These are phyloP conservation scores for Eonycteris spelaea DNA, from an alignment of 2,113 vertebrate species.

Conservation along the genomic window DNA sequence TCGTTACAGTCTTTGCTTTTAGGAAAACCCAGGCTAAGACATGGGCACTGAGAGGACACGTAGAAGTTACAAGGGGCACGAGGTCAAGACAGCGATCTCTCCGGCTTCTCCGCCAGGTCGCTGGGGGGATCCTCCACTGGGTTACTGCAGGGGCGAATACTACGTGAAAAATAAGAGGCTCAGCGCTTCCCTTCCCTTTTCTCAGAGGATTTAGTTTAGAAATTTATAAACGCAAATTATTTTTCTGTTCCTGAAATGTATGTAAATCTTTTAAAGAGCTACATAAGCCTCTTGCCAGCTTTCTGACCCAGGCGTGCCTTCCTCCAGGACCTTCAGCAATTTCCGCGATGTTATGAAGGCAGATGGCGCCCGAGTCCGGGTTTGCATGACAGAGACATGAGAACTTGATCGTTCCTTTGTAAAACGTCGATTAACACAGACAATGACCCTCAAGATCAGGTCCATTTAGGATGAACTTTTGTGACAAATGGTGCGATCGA, in stretches of 20 bases:
- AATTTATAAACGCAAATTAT: background rate
- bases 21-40: background rate
- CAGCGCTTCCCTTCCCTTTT: background rate
- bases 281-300: background rate
- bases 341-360: background rate
- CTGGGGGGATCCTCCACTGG: background rate
- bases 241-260: background rate
- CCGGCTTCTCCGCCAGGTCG: background rate
- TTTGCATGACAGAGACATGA: background rate
- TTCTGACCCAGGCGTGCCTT: background rate
- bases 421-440: background rate
- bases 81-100: background rate
- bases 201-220: background rate
- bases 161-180: background rate
- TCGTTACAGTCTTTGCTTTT: background rate
- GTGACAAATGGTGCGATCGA: background rate
- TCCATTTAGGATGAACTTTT: background rate
- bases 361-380: background rate
- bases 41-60: no score
- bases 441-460: background rate
- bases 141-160: background rate
- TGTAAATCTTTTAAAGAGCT: background rate
- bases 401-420: background rate
- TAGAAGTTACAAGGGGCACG: background rate
- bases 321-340: background rate